A percentile compares a stretch with the other conserved stretches of the same genome.
These are phyloP conservation scores for Ametastegia equiseti DNA, from an alignment of 2,888 invertebrate species.

Conservation along the genomic window DNA sequence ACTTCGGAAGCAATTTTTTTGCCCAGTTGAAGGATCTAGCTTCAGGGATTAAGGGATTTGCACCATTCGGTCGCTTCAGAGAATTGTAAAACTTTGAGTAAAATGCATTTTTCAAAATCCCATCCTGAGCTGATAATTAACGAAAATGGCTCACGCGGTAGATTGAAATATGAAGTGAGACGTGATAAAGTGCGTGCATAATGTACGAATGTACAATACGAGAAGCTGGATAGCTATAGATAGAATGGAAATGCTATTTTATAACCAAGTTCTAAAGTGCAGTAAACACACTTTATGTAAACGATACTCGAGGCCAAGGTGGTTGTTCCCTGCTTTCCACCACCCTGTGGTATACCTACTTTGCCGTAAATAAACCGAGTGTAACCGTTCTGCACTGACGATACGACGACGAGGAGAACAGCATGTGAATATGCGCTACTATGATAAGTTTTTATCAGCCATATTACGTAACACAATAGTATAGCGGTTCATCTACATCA, in stretches of 20 bases:
- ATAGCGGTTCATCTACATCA: background rate
- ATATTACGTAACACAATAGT: background rate
- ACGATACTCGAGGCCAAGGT: conserved; percentile 11
- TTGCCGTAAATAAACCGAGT: background rate
- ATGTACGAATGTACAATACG: no score
- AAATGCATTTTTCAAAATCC: no score
- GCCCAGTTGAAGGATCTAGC: no score
- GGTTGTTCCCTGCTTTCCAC: background rate
- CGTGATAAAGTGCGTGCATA: background rate
- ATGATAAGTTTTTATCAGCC: background rate
- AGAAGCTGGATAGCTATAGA: background rate
- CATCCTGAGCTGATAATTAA: no score
- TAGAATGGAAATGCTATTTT: conserved; percentile 5
- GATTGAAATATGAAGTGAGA: no score
- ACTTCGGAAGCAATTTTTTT: no score
- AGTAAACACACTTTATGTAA: conserved; percentile 31
- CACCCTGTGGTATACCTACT: conserved; percentile 20
- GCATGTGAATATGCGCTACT: background rate
- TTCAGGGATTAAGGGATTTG: no score
- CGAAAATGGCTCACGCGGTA: no score
- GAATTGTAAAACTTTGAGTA: no score
- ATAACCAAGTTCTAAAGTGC: conserved; percentile 12
- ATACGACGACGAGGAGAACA: no score
- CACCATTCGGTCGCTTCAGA: no score
- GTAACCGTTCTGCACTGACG: background rate